A percentile compares a stretch with the other conserved stretches of the same genome.
These are phyloP conservation scores for Adelges cooleyi DNA, from an alignment of 1,140 invertebrate species.

Conservation along the genomic window DNA sequence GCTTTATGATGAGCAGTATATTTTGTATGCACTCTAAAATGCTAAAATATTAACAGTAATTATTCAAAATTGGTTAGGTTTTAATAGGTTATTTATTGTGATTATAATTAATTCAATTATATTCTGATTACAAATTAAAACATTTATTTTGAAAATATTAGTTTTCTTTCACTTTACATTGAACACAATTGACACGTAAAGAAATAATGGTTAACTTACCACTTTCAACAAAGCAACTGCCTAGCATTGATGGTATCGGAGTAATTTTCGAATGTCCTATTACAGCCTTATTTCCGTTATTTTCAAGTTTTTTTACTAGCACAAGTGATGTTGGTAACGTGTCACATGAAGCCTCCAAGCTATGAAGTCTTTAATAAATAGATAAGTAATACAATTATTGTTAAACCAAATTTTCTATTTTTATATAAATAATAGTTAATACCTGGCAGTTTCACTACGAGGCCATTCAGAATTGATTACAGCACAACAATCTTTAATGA, in stretches of 20 bases:
- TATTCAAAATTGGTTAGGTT: too few species aligned
- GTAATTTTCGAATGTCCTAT: conserved; percentile 34
- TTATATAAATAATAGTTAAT: too few species aligned
- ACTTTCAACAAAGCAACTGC: conserved; percentile 33
- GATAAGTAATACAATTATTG: neutral
- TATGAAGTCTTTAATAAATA: conserved; percentile 30
- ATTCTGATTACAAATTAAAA: too few species aligned
- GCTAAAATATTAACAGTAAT: too few species aligned
- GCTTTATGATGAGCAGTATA: too few species aligned
- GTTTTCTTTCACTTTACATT: too few species aligned
- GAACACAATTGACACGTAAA: too few species aligned
- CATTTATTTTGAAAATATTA: too few species aligned
- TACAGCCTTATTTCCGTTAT: conserved; percentile 16
- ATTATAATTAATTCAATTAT: too few species aligned
- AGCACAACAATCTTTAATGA: conserved; percentile 32
- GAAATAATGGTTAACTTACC: conserved; percentile 23
- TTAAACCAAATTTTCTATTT: neutral
- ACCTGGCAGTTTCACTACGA: conserved; percentile 33
- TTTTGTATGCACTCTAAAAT: too few species aligned
- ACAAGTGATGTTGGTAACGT: conserved; percentile 34
- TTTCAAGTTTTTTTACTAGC: conserved; percentile 29
- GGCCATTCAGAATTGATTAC: conserved; percentile 35
- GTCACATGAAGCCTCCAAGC: conserved; percentile 33
- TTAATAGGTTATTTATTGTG: too few species aligned
- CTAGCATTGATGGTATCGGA: conserved; percentile 29